These are phyloP conservation scores for Myotis myotis DNA, from an alignment of 2,797 vertebrate genomes.

Conservation along the genomic window DNA sequence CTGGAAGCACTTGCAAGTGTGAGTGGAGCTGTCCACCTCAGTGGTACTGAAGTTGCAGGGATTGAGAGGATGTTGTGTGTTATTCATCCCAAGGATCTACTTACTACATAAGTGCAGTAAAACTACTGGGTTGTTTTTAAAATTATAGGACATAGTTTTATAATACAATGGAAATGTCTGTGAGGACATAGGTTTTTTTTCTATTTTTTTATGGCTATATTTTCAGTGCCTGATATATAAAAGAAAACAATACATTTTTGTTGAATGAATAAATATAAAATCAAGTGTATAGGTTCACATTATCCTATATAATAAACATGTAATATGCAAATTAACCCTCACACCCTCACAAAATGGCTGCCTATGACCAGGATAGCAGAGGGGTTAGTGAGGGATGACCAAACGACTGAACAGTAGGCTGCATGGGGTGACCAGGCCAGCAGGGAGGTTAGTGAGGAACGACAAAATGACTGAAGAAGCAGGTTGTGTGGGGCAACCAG, in stretches of 20 bases:
- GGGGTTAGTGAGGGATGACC: no score
- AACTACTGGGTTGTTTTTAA: neutral
- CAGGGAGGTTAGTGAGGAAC: no score
- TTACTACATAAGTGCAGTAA: neutral
- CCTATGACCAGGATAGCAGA: no score
- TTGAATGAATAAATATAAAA: neutral
- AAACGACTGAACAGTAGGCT: no score
- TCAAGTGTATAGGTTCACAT: neutral
- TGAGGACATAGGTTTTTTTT: neutral
- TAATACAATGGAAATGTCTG: neutral
- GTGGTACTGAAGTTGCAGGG: neutral
- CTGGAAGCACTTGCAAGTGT: rapidly evolving
- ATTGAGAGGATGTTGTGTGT: rapidly evolving
- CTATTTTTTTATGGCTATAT: neutral
- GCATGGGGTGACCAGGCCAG: no score
- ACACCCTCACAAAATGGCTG: no score
- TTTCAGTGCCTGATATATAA: neutral
- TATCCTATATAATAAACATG: neutral
- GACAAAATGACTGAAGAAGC: no score
- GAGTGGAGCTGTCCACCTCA: neutral
- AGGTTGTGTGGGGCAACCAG: no score
- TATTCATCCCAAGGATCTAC: neutral
- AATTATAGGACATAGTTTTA: neutral
- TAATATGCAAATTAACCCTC: no score
- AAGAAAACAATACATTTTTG: neutral